These are phyloP conservation scores for Noctua pronuba DNA, from an alignment of 2,888 invertebrate genomes.

Conservation along the genomic window DNA sequence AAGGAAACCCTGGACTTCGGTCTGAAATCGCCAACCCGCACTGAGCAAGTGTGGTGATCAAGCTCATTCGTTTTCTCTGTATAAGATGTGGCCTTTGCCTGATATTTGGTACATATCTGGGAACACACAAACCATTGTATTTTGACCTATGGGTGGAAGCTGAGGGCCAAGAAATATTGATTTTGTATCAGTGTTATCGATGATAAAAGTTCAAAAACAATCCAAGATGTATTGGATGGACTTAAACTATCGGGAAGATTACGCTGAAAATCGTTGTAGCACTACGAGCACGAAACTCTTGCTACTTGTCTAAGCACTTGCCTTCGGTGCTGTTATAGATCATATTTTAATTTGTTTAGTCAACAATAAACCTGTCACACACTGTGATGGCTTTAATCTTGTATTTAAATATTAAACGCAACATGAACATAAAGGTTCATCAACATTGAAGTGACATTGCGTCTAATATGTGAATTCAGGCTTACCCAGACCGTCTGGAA, in stretches of 20 bases:
- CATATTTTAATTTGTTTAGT: conserved; percentile 8
- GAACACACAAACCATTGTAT: not conserved
- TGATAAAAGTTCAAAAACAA: not conserved
- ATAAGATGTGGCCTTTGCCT: not conserved
- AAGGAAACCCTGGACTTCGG: not conserved
- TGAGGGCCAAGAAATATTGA: not conserved
- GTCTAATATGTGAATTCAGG: conserved; percentile 44
- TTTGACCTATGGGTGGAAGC: not conserved
- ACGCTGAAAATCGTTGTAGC: not conserved
- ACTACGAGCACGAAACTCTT: not conserved
- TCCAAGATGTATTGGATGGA: not conserved
- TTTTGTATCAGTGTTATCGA: not conserved
- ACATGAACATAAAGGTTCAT: conserved; percentile 20
- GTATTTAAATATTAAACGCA: conserved; percentile 23
- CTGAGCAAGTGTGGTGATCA: not conserved
- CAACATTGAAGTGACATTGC: conserved; percentile 52
- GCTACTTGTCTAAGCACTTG: not conserved
- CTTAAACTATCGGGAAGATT: not conserved
- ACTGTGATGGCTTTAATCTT: not conserved
- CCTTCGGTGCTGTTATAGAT: not conserved
- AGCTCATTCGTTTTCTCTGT: not conserved
- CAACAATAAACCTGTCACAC: not conserved
- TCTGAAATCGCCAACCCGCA: not conserved
- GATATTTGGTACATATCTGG: not conserved
- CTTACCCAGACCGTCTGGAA: conserved; percentile 42